Evolutionary conservation across 2,888 invertebrate genomes (phyloP), one percentile per base, ranked within the genome.

Genomic region (Monopis laevigella): DNA sequence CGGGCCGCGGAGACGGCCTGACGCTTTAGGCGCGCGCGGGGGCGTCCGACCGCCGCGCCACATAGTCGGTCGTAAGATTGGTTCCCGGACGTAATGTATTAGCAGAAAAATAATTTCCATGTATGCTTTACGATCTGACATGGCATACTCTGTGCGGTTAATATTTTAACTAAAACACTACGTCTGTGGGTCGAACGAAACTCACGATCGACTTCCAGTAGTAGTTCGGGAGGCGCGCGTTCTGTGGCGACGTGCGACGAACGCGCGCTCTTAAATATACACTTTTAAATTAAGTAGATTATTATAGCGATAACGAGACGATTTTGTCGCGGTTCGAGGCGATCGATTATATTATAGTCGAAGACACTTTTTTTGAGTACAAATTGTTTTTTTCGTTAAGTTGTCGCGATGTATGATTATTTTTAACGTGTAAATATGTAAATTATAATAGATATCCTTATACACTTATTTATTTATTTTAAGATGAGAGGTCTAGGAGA

Each of bases 371-470:
- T 40, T 18, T 17, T 30, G 18, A 40, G 40, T 40, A 40, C 40
- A 40, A 40, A 40, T 18, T 29, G 29, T 26, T 24, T 40, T 18
- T 40, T 28, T 39, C 26, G 26, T 11, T 29, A 40, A 18, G 14
- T 18, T 40, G 40, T 8, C 12, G 12, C 34, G 66, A 62, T 65
- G 59, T 70, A 72, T 68, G 65, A 70, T 72, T 63, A 68, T 61
- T 61, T 57, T 64, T 57, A 62, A 54, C 17, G 12, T 78, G 78
- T 80, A 78, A 62, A 80, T 78, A 80, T 80, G 78, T 80, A 78
- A 74, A 75, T 73, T 67, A 69, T 29, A 67, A 70, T 48, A 50
- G 46, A 47, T 47, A 46, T 47, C 59, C 58, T 32, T 65, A 67
- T 70, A 72, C 66, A 71, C 66, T 69, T 75, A 77, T 75, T 78